Evolutionary conservation across 2,113 vertebrate species (phyloP), one percentile per base, ranked within the genome.

Genomic region (Columba livia): DNA sequence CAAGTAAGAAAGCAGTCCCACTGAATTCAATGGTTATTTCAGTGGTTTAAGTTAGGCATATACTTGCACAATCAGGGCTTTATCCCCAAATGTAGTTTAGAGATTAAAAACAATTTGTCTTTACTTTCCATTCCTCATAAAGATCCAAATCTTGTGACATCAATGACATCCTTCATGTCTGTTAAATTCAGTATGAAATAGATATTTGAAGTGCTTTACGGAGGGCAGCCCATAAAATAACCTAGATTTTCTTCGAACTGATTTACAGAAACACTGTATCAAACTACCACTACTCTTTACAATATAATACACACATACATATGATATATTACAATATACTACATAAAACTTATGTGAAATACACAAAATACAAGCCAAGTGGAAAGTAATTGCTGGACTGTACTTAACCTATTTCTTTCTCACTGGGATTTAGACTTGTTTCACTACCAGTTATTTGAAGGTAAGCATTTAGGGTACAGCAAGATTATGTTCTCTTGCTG

Each of bases 71-170:
- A 25, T n/a, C 12, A 23, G 18, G 36, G 32, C 8, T 62, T 65
- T 54, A 78, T 38, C 26, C 65, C 10, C 72, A 89, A 94, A 94
- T 91, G 88, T 40, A 93, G 78, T 85, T 93, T 78, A 92, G 95
- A 85, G 85, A 93, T 91, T 89, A 93, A 88, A 96, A 95, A 42
- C 38, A 95, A 93, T 84, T 95, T 95, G 91, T 86, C 82, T 90
- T 89, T 54, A 79, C 61, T 87, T 73, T 81, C 91, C 38, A 66
- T 40, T 78, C 8, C 53, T 85, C 20, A 69, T 21, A 53, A 62
- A 29, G 14, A 36, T 19, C 10, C 60, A 36, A 54, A 79, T 50
- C 36, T 44, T 38, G 2, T 29, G n/a, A 26, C 44, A 48, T 18
- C 17, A 23, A 64, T 60, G 53, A 69, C 38, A 60, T 26, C 26